Conservation (phyloP, 2,888 invertebrate genomes). For the Scaptomyza reducta region DNA sequence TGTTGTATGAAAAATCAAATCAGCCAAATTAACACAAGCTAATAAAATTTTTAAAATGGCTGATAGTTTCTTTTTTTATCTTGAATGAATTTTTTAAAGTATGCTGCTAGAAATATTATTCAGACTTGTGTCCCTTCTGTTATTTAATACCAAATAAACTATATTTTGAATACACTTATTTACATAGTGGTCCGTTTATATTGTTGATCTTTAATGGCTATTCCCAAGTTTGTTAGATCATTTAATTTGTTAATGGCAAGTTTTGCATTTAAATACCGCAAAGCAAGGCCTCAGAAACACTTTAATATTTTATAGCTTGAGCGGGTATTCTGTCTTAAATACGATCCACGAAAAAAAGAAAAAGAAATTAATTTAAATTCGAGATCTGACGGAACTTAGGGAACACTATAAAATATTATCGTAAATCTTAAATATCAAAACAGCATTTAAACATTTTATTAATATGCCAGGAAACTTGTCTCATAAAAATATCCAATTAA, state of each 20-base stretch:
- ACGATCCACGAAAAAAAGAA: neutral
- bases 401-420: slow-evolving; percentile 46
- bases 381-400: slow-evolving; percentile 48
- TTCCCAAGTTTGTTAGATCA: slow-evolving; percentile 37
- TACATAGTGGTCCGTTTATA: slow-evolving; percentile 32
- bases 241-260: slow-evolving; percentile 56
- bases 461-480: slow-evolving; percentile 6
- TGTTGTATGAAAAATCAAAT: no score
- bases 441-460: slow-evolving; percentile 24
- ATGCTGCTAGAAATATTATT: neutral
- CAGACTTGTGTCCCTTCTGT: slow-evolving; percentile 25
- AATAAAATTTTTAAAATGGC: neutral
- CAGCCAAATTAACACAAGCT: neutral
- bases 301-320: slow-evolving; percentile 21
- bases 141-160: slow-evolving; percentile 26
- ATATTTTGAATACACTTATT: slow-evolving; percentile 17
- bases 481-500: slow-evolving; percentile 8
- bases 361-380: slow-evolving; percentile 11
- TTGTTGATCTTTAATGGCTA: slow-evolving; percentile 24
- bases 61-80: neutral
- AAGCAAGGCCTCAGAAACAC: neutral
- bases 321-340: slow-evolving; percentile 5
- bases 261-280: slow-evolving; percentile 38
- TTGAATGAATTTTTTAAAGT: neutral
- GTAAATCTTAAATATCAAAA: slow-evolving; percentile 57